Percentiles rank a stretch among this genome's conserved stretches.
These are phyloP conservation scores for Puffinus mauretanicus DNA, from an alignment of 2,113 vertebrate genomes.

Conservation along the genomic window DNA sequence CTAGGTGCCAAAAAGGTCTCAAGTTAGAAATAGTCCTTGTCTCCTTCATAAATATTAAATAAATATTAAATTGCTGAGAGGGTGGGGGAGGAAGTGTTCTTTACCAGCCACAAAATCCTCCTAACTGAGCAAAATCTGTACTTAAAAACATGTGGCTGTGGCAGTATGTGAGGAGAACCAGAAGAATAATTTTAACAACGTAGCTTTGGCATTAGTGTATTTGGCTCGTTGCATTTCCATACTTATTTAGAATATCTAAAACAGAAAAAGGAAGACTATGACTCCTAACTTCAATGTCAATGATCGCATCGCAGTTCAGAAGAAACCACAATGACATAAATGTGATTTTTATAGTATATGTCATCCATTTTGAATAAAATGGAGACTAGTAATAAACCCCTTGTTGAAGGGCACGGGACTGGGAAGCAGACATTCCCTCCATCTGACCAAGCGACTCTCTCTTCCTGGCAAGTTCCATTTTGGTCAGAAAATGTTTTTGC, in stretches of 20 bases:
- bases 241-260: not conserved
- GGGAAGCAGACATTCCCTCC: not conserved
- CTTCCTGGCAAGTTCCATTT: not conserved
- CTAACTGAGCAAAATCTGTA: not conserved
- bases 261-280: not conserved
- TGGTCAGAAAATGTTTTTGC: not conserved
- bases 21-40: not conserved
- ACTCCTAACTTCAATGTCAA: not conserved
- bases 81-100: not conserved
- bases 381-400: not conserved
- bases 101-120: not conserved
- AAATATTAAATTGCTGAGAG: not conserved
- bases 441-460: fast-evolving
- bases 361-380: not conserved
- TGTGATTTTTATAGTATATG: not conserved
- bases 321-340: not conserved
- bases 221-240: not conserved
- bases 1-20: not conserved
- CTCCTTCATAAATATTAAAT: not conserved
- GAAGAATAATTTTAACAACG: not conserved
- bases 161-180: not conserved
- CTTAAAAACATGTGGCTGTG: not conserved
- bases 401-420: not conserved
- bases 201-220: not conserved
- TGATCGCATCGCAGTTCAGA: not conserved